Evolutionary conservation across 2,888 invertebrate species (phyloP).

Genomic region (Cordilura impudica): DNA sequence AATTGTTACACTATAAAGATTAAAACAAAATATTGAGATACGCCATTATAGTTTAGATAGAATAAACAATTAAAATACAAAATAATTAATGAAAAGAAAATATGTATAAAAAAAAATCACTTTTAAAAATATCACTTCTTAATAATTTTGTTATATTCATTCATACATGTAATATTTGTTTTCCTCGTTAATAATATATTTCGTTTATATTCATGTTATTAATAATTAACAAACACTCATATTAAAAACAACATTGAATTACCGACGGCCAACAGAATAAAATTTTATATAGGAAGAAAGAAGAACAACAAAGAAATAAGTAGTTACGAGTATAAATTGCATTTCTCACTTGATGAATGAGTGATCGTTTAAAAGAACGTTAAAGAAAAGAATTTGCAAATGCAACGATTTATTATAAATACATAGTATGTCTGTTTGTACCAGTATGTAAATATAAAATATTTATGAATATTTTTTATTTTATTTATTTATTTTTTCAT

Average conservation of each 20-base stretch:
- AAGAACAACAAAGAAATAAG: not conserved
- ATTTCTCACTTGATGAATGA: slow-evolving; percentile 35
- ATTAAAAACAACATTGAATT: not conserved
- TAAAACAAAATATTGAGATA: too few species aligned
- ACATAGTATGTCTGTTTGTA: not conserved
- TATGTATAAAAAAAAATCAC: too few species aligned
- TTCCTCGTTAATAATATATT: too few species aligned
- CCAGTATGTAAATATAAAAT: not conserved
- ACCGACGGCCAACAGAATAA: not conserved
- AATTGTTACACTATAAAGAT: too few species aligned
- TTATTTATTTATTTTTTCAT: slow-evolving; percentile 18
- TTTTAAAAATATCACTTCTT: too few species aligned
- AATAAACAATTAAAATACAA: too few species aligned
- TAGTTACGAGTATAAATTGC: slow-evolving; percentile 24
- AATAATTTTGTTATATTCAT: too few species aligned
- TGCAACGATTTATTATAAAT: slow-evolving; percentile 6
- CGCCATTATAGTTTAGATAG: too few species aligned
- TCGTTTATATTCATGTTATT: too few species aligned
- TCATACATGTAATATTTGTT: too few species aligned
- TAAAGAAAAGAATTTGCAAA: slow-evolving; percentile 28
- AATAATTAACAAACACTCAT: too few species aligned
- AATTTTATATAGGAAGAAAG: not conserved
- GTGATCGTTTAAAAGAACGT: slow-evolving; percentile 8
- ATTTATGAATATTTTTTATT: slow-evolving; percentile 7
- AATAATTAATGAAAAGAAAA: too few species aligned